phyloP scores from a whole-genome alignment of 2,113 vertebrate genomes.

The Dolichallabes microphthalmus region DNA sequence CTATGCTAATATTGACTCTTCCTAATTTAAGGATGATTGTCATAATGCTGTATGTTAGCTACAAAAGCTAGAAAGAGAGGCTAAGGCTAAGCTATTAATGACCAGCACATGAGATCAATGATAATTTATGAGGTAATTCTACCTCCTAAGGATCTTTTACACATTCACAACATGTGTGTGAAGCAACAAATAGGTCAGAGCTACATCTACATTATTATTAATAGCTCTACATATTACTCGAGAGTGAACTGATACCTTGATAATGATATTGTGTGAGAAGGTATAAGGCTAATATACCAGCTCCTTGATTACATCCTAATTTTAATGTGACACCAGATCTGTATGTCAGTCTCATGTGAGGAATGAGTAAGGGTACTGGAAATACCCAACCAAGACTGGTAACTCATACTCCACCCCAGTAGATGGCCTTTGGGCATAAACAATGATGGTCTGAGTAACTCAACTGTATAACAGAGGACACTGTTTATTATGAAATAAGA shows the following conservation, averaged over 20 bases:
- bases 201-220: constrained; percentile 25
- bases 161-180: constrained; percentile 26
- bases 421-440: neutral
- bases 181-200: constrained; percentile 32
- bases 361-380: constrained; percentile 71
- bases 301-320: constrained; percentile 68
- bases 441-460: constrained; percentile 21
- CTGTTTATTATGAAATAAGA: neutral
- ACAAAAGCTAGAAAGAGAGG: neutral
- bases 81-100: neutral
- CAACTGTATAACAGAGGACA: constrained; percentile 8
- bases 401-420: neutral
- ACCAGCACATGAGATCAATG: constrained; percentile 7
- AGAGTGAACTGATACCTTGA: constrained; percentile 10
- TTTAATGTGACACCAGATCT: constrained; percentile 74
- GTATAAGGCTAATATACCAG: constrained; percentile 23
- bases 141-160: constrained; percentile 21
- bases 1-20: neutral
- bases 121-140: constrained; percentile 32
- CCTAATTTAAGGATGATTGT: neutral
- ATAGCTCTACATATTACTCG: neutral
- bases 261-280: neutral
- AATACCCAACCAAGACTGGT: constrained; percentile 63
- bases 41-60: neutral
- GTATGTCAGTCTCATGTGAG: constrained; percentile 73